A percentile compares a stretch with the other conserved stretches of the same genome.
phyloP scores from a whole-genome alignment of 1,140 invertebrate species.

The Lysiphlebus fabarum region DNA sequence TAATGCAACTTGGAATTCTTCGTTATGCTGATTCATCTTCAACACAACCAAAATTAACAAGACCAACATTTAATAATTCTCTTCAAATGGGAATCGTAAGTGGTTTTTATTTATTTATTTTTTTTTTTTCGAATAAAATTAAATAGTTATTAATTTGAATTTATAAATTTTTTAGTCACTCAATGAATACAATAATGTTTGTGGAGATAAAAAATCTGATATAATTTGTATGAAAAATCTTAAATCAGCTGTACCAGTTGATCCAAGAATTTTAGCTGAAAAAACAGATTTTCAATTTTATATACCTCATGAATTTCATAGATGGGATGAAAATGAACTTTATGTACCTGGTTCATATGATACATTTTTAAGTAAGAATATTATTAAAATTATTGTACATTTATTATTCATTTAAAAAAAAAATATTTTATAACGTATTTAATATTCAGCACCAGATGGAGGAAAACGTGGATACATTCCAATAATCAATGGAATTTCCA shows the following conservation, averaged over 20 bases:
- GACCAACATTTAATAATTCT: background rate
- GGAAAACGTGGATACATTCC: background rate
- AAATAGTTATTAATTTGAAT: no score
- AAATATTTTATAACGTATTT: background rate
- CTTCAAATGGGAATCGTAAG: constrained; percentile 17
- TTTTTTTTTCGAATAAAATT: no score
- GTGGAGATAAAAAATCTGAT: background rate
- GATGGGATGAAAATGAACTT: constrained; percentile 6
- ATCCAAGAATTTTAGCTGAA: background rate
- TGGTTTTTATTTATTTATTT: no score
- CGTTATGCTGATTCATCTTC: constrained; percentile 36
- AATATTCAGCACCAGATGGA: background rate
- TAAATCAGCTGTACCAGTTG: background rate
- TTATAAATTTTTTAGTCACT: no score
- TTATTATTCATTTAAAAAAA: background rate
- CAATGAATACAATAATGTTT: constrained; percentile 14
- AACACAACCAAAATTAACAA: background rate
- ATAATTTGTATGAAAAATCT: constrained; percentile 16
- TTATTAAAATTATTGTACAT: background rate
- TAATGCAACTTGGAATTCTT: constrained; percentile 53
- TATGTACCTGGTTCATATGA: constrained; percentile 12
- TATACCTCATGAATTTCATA: background rate
- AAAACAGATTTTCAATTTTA: constrained; percentile 14
- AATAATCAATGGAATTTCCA: constrained; percentile 8
- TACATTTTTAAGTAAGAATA: constrained; percentile 10